Percentiles rank a stretch among this genome's conserved stretches.
phyloP scores from a whole-genome alignment of 2,888 invertebrate genomes.

The Aromia moschata region DNA sequence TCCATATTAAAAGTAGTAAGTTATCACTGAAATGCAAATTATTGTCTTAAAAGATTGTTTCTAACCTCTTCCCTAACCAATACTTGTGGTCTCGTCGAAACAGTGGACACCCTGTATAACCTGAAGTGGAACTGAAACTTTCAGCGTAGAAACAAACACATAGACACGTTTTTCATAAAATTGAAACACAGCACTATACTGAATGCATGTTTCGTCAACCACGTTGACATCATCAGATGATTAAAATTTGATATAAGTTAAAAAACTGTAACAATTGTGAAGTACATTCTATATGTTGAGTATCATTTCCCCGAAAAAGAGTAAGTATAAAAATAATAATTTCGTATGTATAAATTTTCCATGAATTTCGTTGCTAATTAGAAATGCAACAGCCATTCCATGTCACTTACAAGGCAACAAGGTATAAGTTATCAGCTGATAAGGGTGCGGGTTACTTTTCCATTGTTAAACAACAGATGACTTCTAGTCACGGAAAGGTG shows the following conservation, averaged over 20 bases:
- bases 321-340: neutral
- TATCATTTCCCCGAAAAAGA: neutral
- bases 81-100: no score
- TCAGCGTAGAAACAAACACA: no score
- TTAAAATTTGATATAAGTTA: neutral
- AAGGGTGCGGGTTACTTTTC: conserved; percentile 13
- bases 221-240: neutral
- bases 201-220: neutral
- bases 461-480: conserved; percentile 9
- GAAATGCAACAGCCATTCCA: neutral
- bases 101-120: no score
- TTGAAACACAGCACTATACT: no score
- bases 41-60: no score
- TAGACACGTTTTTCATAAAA: no score
- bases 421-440: conserved; percentile 3
- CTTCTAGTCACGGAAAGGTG: conserved; percentile 7
- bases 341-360: neutral
- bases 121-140: no score
- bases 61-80: no score
- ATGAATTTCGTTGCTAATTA: neutral
- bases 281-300: no score
- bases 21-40: no score
- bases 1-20: no score
- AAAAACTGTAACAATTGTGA: neutral
- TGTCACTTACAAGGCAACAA: neutral